A percentile compares a stretch with the other conserved stretches of the same genome.
phyloP scores from a whole-genome alignment of 2,797 vertebrate genomes.

The Cirrhinus molitorella region DNA sequence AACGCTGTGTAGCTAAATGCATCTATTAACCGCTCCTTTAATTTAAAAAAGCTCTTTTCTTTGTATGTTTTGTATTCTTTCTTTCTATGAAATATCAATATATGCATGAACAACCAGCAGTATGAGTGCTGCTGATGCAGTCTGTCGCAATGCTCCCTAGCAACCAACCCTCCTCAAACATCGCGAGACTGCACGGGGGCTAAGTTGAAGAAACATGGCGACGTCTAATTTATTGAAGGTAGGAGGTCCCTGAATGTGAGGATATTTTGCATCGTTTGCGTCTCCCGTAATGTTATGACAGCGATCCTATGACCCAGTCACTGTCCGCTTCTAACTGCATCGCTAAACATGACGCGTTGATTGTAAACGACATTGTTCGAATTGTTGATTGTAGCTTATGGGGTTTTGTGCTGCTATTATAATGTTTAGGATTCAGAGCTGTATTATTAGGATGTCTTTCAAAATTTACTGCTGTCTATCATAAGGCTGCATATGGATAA shows the following conservation, averaged over 20 bases:
- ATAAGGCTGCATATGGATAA: background rate
- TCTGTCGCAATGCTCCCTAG: slow-evolving; percentile 14
- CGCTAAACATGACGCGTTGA: background rate
- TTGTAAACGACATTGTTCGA: background rate
- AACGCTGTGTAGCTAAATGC: background rate
- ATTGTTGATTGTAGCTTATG: background rate
- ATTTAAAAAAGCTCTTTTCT: background rate
- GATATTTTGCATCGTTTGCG: slow-evolving; percentile 23
- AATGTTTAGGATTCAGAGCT: background rate
- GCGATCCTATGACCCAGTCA: background rate
- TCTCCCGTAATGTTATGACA: slow-evolving; percentile 20
- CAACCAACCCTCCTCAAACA: slow-evolving; percentile 60
- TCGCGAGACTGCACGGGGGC: slow-evolving; percentile 82
- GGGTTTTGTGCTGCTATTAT: background rate
- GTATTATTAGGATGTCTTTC: background rate
- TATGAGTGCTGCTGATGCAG: background rate
- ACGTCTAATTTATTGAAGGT: slow-evolving; percentile 98
- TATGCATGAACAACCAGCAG: background rate
- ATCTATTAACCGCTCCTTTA: background rate
- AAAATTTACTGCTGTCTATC: background rate
- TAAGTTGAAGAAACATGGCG: slow-evolving; percentile 95
- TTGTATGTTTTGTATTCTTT: background rate
- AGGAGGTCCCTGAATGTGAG: slow-evolving; percentile 69
- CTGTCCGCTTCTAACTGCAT: background rate
- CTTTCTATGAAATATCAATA: background rate